Conservation (phyloP, 1,140 invertebrate genomes). For the Hyles euphorbiae region DNA sequence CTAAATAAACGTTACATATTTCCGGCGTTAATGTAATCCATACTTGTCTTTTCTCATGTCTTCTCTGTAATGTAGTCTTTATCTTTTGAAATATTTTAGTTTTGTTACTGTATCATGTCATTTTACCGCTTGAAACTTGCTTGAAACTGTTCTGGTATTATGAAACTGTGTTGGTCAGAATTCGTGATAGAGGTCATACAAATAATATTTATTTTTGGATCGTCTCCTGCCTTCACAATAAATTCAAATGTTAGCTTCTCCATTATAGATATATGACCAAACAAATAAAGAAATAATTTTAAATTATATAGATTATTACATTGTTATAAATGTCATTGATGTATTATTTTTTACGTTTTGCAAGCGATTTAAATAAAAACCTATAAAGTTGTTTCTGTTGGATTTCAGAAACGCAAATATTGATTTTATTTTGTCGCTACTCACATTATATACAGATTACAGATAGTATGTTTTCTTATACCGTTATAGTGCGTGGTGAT, state of each 20-base stretch:
- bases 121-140: conserved; percentile 16
- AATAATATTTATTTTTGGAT: conserved; percentile 48
- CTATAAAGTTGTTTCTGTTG: too few species aligned
- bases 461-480: too few species aligned
- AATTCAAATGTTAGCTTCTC: conserved; percentile 48
- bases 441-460: too few species aligned
- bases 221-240: conserved; percentile 30
- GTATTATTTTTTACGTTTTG: too few species aligned
- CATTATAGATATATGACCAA: conserved; percentile 20
- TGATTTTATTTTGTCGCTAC: too few species aligned
- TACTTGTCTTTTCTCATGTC: conserved; percentile 44
- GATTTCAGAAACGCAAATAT: too few species aligned
- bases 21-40: conserved; percentile 39
- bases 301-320: too few species aligned
- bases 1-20: conserved; percentile 18
- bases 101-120: conserved; percentile 13
- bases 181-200: conserved; percentile 47
- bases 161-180: conserved; percentile 17
- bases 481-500: too few species aligned
- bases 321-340: too few species aligned
- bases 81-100: conserved; percentile 40
- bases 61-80: conserved; percentile 44
- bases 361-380: too few species aligned
- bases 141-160: conserved; percentile 27
- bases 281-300: too few species aligned